phyloP scores from a whole-genome alignment of 1,140 invertebrate genomes.

The Spodoptera litura region DNA sequence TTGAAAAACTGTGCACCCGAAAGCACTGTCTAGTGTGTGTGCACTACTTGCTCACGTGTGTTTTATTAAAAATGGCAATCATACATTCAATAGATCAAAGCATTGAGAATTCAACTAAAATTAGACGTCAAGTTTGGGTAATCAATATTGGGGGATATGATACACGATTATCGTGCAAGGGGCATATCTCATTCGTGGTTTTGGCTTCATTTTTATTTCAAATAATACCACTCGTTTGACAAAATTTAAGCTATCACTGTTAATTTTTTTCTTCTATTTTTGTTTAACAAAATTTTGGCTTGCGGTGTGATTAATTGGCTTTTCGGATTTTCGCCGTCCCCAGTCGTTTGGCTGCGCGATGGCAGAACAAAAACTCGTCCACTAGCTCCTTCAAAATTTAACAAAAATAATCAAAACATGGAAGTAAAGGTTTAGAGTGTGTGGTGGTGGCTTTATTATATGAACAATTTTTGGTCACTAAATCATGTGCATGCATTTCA shows the following conservation, averaged over 20 bases:
- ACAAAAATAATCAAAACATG: conserved; percentile 73
- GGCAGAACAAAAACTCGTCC: conserved; percentile 63
- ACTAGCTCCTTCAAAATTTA: conserved; percentile 82
- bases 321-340: conserved; percentile 56
- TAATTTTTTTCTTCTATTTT: conserved; percentile 80
- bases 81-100: too few relatives aligned
- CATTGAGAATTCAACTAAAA: too few relatives aligned
- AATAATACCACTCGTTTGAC: conserved; percentile 85
- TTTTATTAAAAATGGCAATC: too few relatives aligned
- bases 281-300: conserved; percentile 83
- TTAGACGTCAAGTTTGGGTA: background rate
- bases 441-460: conserved; percentile 83
- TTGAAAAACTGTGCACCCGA: too few relatives aligned
- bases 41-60: too few relatives aligned
- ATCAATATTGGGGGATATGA: background rate
- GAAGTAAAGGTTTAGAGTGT: conserved; percentile 85
- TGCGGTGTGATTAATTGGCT: conserved; percentile 86
- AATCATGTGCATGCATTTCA: conserved; percentile 80
- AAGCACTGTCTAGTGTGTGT: too few relatives aligned
- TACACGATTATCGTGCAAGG: conserved; percentile 55
- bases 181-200: conserved; percentile 82
- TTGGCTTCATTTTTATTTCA: conserved; percentile 83
- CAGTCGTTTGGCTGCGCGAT: conserved; percentile 54
- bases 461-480: conserved; percentile 72
- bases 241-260: conserved; percentile 82